These are phyloP conservation scores for Oscheius onirici DNA, from an alignment of 2,888 invertebrate species.

Conservation along the genomic window DNA sequence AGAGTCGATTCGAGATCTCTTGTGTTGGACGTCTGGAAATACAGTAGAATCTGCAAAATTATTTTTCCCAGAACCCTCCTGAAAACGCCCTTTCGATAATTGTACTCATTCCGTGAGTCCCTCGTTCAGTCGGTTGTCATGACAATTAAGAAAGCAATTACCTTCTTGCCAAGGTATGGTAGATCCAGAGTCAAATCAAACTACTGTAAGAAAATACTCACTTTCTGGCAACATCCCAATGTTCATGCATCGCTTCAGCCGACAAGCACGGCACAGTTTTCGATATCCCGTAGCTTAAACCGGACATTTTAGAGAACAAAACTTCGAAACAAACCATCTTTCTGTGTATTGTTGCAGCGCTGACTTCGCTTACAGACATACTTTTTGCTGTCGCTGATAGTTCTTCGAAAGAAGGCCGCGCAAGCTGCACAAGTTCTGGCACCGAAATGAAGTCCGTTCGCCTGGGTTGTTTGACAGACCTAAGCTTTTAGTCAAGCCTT, in stretches of 20 bases:
- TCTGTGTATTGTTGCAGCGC: constrained; percentile 59
- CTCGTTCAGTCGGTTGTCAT: neutral
- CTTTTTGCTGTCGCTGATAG: constrained; percentile 64
- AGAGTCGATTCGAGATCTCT: constrained; percentile 47
- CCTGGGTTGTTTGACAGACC: constrained; percentile 65
- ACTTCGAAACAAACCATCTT: constrained; percentile 45
- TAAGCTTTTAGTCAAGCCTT: constrained; percentile 30
- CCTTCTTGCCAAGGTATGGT: too few species aligned
- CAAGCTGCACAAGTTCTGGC: constrained; percentile 70
- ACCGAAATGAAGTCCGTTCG: constrained; percentile 70
- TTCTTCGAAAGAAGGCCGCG: constrained; percentile 66
- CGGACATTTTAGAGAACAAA: neutral
- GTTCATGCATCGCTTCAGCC: constrained; percentile 65
- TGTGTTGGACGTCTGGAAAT: constrained; percentile 63
- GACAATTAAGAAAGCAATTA: constrained; percentile 3
- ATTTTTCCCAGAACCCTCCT: too few species aligned
- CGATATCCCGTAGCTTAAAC: constrained; percentile 65
- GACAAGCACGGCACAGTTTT: constrained; percentile 67
- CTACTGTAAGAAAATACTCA: too few species aligned
- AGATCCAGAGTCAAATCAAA: too few species aligned
- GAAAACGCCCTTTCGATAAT: neutral
- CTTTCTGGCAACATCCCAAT: constrained; percentile 70
- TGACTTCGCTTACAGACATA: constrained; percentile 67
- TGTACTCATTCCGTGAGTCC: neutral
- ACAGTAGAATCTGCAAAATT: too few species aligned